Evolutionary conservation across 2,888 invertebrate genomes (phyloP).

Genomic region (Synergus laeviventris): DNA sequence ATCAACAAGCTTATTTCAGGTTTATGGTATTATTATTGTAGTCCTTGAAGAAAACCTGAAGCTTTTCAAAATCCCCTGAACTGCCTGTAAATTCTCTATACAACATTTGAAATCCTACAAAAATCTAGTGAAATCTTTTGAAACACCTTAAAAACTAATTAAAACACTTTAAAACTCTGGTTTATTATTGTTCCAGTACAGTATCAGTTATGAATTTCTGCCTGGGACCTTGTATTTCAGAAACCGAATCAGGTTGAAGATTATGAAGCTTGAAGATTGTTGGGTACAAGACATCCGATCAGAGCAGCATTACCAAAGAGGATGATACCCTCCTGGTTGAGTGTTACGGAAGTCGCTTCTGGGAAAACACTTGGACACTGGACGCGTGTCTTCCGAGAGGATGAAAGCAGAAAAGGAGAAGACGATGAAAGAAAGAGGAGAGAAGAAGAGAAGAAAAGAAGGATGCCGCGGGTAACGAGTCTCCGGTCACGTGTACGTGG

Average conservation of each 20-base stretch:
- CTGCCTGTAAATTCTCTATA: too few species aligned
- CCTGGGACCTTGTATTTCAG: too few species aligned
- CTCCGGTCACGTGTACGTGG: constrained; percentile 68
- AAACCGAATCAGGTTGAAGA: background rate
- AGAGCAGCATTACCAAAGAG: background rate
- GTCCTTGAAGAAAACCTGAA: too few species aligned
- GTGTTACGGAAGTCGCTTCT: constrained; percentile 60
- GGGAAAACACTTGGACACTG: constrained; percentile 63
- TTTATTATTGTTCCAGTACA: too few species aligned
- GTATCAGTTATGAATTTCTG: too few species aligned
- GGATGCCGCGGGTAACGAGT: constrained; percentile 61
- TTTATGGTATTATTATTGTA: background rate
- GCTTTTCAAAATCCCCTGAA: too few species aligned
- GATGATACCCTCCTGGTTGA: constrained; percentile 54
- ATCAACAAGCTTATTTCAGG: background rate
- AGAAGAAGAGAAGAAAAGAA: constrained; percentile 47
- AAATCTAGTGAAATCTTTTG: too few species aligned
- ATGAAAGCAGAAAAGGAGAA: constrained; percentile 51
- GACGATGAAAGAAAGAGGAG: constrained; percentile 39
- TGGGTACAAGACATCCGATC: background rate
- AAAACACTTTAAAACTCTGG: too few species aligned
- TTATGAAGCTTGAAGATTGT: background rate
- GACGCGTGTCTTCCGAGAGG: constrained; percentile 69
- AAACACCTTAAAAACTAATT: too few species aligned
- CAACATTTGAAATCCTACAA: too few species aligned